A percentile compares a stretch with the other conserved stretches of the same genome.
Conservation (phyloP, 2,888 invertebrate genomes). For the Leucophora obtusa region DNA sequence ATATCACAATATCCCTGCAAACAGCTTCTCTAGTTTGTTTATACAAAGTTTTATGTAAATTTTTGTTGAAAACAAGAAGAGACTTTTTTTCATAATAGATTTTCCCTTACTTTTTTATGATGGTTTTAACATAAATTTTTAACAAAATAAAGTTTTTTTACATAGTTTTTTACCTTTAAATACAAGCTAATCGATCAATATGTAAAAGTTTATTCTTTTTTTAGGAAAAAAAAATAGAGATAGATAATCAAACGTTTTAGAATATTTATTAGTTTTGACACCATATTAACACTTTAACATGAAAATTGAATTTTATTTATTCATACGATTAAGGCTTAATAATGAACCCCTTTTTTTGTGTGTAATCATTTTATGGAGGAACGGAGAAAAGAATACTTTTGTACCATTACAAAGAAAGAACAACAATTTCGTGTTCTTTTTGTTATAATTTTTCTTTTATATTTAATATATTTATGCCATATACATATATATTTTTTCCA, state of each 20-base stretch:
- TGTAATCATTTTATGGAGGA: not conserved
- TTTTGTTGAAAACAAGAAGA: not conserved
- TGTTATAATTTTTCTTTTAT: not conserved
- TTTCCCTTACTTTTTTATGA: slow-evolving; percentile 2
- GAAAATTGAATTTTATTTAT: slow-evolving; percentile 44
- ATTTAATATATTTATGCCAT: not conserved
- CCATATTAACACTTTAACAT: slow-evolving; percentile 42
- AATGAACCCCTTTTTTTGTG: slow-evolving; percentile 20
- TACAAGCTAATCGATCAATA: slow-evolving; percentile 32
- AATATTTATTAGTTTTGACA: slow-evolving; percentile 42
- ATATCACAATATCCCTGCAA: not conserved
- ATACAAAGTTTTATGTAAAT: not conserved
- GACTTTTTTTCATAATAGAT: not conserved
- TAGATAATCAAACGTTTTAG: not conserved
- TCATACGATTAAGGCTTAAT: slow-evolving; percentile 18
- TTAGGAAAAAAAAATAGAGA: not conserved
- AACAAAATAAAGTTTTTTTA: not conserved
- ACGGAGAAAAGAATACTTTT: not conserved
- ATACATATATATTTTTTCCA: not conserved
- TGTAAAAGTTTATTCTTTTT: not conserved
- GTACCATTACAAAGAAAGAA: not conserved
- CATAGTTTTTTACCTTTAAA: slow-evolving; percentile 12
- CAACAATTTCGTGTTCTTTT: too few relatives aligned
- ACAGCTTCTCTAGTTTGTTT: not conserved
- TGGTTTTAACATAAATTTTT: not conserved